A percentile compares a stretch with the other conserved stretches of the same genome.
These are phyloP conservation scores for Cyaniris semiargus DNA, from an alignment of 2,888 invertebrate genomes.

Conservation along the genomic window DNA sequence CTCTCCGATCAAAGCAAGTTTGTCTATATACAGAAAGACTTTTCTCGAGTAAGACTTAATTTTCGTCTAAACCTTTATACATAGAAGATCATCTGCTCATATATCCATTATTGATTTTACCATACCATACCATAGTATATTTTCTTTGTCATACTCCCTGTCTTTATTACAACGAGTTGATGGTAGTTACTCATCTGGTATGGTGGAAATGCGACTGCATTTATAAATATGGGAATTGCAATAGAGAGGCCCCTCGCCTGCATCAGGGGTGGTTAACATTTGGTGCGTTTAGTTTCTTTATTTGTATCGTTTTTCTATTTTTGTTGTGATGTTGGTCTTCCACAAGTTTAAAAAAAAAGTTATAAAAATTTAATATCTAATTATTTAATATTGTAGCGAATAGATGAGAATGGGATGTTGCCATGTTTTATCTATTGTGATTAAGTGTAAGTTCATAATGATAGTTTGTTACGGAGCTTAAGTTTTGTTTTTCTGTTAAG, in stretches of 20 bases:
- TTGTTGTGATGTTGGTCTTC: slow-evolving; percentile 80
- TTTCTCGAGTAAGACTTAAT: too few species aligned
- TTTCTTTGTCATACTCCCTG: background rate
- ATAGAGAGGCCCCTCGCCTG: slow-evolving; percentile 27
- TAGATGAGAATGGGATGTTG: slow-evolving; percentile 56
- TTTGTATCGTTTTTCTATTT: slow-evolving; percentile 70
- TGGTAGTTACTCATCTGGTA: background rate
- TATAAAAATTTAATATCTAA: slow-evolving; percentile 63
- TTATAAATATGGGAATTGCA: slow-evolving; percentile 28
- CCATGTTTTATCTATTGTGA: slow-evolving; percentile 54
- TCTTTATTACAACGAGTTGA: background rate
- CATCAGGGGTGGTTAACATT: slow-evolving; percentile 39
- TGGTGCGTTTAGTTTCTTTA: slow-evolving; percentile 62
- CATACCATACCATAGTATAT: background rate
- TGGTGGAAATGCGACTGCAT: slow-evolving; percentile 19
- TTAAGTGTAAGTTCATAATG: slow-evolving; percentile 46
- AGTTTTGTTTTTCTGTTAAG: slow-evolving; percentile 48
- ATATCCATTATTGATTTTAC: too few species aligned
- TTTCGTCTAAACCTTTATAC: too few species aligned
- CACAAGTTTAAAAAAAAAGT: slow-evolving; percentile 59
- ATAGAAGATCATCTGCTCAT: too few species aligned
- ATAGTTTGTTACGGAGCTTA: slow-evolving; percentile 42
- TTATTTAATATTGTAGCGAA: slow-evolving; percentile 67
- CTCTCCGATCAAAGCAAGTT: too few species aligned
- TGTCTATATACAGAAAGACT: too few species aligned